Evolutionary conservation across 1,140 invertebrate species (phyloP).

Genomic region (Melipona quadrifasciata): DNA sequence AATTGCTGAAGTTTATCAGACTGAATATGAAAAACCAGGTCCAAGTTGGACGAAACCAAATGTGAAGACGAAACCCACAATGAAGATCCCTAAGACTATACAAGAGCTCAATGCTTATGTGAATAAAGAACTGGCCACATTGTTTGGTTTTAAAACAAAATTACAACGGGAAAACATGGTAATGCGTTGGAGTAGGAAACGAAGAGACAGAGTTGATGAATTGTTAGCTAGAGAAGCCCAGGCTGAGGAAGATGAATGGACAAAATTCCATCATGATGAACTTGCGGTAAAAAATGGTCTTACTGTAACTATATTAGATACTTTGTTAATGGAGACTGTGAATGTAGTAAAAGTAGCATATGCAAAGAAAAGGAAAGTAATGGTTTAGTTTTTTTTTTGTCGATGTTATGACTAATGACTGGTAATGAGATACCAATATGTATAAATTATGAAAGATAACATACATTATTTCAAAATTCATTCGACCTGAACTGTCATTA

Average conservation of each 20-base stretch:
- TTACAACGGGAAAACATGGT: constrained; percentile 83
- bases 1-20: constrained; percentile 81
- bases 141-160: constrained; percentile 84
- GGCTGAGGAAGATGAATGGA: constrained; percentile 88
- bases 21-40: constrained; percentile 78
- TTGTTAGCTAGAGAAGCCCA: constrained; percentile 86
- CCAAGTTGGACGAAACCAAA: constrained; percentile 83
- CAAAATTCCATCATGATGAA: constrained; percentile 88
- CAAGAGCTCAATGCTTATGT: constrained; percentile 82
- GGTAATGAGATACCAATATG: constrained; percentile 86
- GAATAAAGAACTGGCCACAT: constrained; percentile 81
- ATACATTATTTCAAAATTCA: constrained; percentile 85
- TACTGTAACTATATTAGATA: constrained; percentile 85
- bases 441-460: not conserved
- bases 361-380: constrained; percentile 75
- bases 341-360: constrained; percentile 76
- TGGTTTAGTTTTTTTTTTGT: constrained; percentile 69
- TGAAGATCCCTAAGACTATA: constrained; percentile 77
- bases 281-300: constrained; percentile 86
- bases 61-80: constrained; percentile 75
- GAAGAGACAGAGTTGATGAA: constrained; percentile 88
- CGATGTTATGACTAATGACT: constrained; percentile 79
- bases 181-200: constrained; percentile 86
- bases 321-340: constrained; percentile 85
- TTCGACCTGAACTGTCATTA: constrained; percentile 41